phyloP scores from a whole-genome alignment of 2,113 vertebrate species.

The Corydoras maculifer region DNA sequence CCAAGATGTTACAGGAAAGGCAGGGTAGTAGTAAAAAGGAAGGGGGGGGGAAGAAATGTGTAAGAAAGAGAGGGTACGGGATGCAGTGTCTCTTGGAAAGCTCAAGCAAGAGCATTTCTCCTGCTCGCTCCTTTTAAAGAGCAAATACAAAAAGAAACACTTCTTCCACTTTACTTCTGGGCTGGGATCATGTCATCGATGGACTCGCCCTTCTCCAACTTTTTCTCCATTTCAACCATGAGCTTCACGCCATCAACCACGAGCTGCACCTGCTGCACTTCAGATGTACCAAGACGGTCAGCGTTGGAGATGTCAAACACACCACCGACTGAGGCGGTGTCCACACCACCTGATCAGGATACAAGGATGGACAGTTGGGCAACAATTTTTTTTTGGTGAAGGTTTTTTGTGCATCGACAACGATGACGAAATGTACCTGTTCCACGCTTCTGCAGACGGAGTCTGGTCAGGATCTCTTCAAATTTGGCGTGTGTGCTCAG shows the following conservation, averaged over 20 bases:
- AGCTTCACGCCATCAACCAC: conserved; percentile 96
- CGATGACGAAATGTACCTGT: conserved; percentile 68
- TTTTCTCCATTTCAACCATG: conserved; percentile 98
- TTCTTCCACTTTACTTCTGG: conserved; percentile 78
- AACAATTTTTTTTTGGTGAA: neutral
- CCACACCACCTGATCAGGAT: conserved; percentile 77
- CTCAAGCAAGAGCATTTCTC: conserved; percentile 37
- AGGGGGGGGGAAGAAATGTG: conserved; percentile 31
- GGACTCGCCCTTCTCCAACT: conserved; percentile 84
- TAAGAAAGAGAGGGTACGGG: conserved; percentile 36
- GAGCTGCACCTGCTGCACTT: conserved; percentile 90
- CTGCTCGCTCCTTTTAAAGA: conserved; percentile 46
- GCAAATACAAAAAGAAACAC: conserved; percentile 49
- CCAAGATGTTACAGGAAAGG: conserved; percentile 67
- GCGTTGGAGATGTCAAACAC: conserved; percentile 95
- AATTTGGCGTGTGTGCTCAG: conserved; percentile 92
- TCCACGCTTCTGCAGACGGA: conserved; percentile 94
- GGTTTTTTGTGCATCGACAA: neutral
- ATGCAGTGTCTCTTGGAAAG: conserved; percentile 50
- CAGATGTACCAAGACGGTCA: conserved; percentile 88
- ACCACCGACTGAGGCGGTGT: conserved; percentile 87
- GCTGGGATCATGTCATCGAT: conserved; percentile 93
- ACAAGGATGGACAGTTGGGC: neutral
- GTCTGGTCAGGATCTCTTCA: conserved; percentile 82
- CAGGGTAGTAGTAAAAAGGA: conserved; percentile 28